Conservation (phyloP, 2,888 invertebrate species). For the Stenoptilia bipunctidactyla region DNA sequence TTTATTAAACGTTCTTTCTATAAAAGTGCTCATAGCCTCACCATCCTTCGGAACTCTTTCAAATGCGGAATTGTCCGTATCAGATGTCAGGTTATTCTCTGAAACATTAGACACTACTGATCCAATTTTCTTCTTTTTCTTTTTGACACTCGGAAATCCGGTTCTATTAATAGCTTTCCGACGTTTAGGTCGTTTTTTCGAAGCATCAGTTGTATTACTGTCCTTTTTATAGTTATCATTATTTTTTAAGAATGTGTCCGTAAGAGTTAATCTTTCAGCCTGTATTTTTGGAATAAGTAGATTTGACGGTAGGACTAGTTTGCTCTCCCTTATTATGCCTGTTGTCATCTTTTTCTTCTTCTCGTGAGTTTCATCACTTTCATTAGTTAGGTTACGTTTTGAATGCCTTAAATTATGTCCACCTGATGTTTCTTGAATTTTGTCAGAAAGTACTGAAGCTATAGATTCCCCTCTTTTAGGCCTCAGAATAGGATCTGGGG, state of each 20-base stretch:
- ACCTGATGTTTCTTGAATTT: constrained; percentile 53
- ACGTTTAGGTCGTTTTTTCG: constrained; percentile 69
- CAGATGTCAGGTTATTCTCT: constrained; percentile 47
- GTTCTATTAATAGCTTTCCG: constrained; percentile 87
- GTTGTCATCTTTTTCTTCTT: constrained; percentile 57
- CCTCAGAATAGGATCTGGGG: constrained; percentile 46
- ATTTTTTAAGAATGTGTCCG: constrained; percentile 33
- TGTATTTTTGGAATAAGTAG: constrained; percentile 49
- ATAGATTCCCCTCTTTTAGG: constrained; percentile 60
- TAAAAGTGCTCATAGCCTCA: constrained; percentile 75
- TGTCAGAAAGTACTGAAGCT: constrained; percentile 60
- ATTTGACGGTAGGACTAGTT: constrained; percentile 52
- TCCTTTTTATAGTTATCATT: constrained; percentile 33
- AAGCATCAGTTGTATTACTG: constrained; percentile 28
- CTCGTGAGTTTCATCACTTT: constrained; percentile 45
- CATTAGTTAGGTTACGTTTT: constrained; percentile 49
- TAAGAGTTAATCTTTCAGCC: constrained; percentile 35
- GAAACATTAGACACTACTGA: constrained; percentile 30
- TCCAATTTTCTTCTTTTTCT: constrained; percentile 80
- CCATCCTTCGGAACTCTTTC: constrained; percentile 79
- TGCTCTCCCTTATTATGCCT: constrained; percentile 57
- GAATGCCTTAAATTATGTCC: constrained; percentile 58
- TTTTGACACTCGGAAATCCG: constrained; percentile 87
- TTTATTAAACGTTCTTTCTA: constrained; percentile 69
- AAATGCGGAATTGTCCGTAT: constrained; percentile 64